Percentiles rank a stretch among this genome's conserved stretches.
phyloP scores from a whole-genome alignment of 1,140 invertebrate species.

The Anoplophora glabripennis region DNA sequence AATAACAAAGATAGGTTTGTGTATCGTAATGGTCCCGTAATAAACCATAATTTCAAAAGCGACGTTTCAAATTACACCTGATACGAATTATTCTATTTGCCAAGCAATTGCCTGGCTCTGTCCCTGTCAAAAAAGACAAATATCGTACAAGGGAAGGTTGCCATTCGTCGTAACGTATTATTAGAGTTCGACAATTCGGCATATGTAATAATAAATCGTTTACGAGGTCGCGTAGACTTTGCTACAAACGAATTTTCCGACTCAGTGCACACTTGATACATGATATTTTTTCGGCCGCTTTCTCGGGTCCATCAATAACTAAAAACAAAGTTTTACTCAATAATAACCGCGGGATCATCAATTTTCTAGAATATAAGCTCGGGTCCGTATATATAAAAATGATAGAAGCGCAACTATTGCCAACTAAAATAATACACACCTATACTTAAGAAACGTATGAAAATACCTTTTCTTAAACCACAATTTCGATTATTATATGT shows the following conservation, averaged over 20 bases:
- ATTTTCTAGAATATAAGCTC: background rate
- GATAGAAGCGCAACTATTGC: too few relatives aligned
- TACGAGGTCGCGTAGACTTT: constrained; percentile 5
- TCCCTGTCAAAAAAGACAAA: constrained; percentile 4
- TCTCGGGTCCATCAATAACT: constrained; percentile 4
- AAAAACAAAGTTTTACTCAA: background rate
- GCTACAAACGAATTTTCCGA: constrained; percentile 12
- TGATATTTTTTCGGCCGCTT: constrained; percentile 1
- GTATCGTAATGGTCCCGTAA: too few relatives aligned
- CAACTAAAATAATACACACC: too few relatives aligned
- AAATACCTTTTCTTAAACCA: too few relatives aligned
- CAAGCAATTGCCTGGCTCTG: too few relatives aligned
- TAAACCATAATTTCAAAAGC: too few relatives aligned
- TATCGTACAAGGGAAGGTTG: background rate
- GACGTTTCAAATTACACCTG: too few relatives aligned
- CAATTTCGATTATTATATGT: too few relatives aligned
- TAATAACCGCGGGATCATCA: background rate
- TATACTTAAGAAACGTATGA: too few relatives aligned
- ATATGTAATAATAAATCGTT: constrained; percentile 12
- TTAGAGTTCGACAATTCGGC: constrained; percentile 7
- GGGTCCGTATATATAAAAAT: background rate
- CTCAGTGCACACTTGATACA: constrained; percentile 9
- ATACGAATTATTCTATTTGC: too few relatives aligned
- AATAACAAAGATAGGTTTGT: too few relatives aligned
- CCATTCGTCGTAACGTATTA: constrained; percentile 5